A percentile compares a stretch with the other conserved stretches of the same genome.
phyloP scores from a whole-genome alignment of 1,140 invertebrate genomes.

The Augochlora pura region DNA sequence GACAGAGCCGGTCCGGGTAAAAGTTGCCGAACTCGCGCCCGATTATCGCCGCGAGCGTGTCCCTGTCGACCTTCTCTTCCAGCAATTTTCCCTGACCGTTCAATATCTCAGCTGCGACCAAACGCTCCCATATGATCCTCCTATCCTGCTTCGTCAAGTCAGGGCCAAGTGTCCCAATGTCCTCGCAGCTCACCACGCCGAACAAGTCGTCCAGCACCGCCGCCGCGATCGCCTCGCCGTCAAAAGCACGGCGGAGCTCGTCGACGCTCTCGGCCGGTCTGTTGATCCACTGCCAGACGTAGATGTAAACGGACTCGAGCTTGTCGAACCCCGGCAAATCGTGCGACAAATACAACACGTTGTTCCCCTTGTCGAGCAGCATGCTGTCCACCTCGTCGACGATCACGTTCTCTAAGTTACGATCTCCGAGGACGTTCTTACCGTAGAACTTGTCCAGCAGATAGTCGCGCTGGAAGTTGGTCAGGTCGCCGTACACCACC shows the following conservation, averaged over 20 bases:
- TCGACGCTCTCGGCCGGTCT: slow-evolving; percentile 30
- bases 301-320: slow-evolving; percentile 69
- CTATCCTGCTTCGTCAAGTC: background rate
- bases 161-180: slow-evolving; percentile 3
- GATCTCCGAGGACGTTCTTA: slow-evolving; percentile 57
- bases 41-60: background rate
- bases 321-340: slow-evolving; percentile 68
- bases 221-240: slow-evolving; percentile 13
- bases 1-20: background rate
- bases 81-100: background rate
- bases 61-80: background rate
- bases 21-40: background rate
- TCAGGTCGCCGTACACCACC: slow-evolving; percentile 69
- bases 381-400: slow-evolving; percentile 76
- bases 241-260: slow-evolving; percentile 34
- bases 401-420: slow-evolving; percentile 63
- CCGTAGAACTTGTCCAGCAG: slow-evolving; percentile 65
- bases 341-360: slow-evolving; percentile 70
- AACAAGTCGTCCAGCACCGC: slow-evolving; percentile 54
- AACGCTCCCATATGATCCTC: slow-evolving; percentile 13
- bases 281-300: slow-evolving; percentile 68
- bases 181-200: slow-evolving; percentile 1
- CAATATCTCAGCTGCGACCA: background rate
- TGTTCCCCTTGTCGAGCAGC: slow-evolving; percentile 72
- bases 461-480: slow-evolving; percentile 70